Base-by-base conservation (phyloP, 2,113 vertebrate species). In the Hylia prasina region DNA sequence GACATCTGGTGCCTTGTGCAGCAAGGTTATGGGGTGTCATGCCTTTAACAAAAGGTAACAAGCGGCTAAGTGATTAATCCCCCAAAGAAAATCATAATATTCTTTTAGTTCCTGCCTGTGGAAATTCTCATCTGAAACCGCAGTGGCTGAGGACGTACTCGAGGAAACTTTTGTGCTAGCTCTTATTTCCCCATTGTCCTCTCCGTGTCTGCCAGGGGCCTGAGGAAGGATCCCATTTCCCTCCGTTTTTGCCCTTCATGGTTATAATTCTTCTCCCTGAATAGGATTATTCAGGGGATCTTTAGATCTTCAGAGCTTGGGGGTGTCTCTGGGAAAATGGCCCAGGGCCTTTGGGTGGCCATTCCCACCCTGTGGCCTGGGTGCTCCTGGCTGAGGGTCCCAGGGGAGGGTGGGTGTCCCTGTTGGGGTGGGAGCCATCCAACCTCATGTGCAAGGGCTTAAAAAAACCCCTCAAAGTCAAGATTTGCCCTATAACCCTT, bases 31-130 rank as follows among this genome's bases (percentile, higher is more conserved):
- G 15, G 65, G 88, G 65, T 94, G 88, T 82, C 92, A 79, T 10
- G 23, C 71, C 65, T 92, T 65, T 64, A 72, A 91, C 71, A 93
- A 95, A 97, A 93, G 90, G 91, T 95, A 96, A 95, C 88, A 92
- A 89, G 88, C 13, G 0, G 76, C 63, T 86, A 82, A 93, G 83
- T 86, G 70, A 92, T 95, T 96, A 94, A 95, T 93, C 82, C 82
- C 66, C 71, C 76, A 89, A 93, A 96, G 83, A 93, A 89, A 96
- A 93, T 86, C 47, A 65, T 72, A 86, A 95, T 86, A 84, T 92
- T 96, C 86, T 88, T 86, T 86, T 85, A 58, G 42, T 57, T 82
- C 57, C 89, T 95, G 87, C 61, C 72, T 94, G 75, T 97, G 77
- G 77, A 97, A 95, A 91, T 95, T 93, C 87, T 89, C 88, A 54